Evolutionary conservation across 2,113 vertebrate species (phyloP), one percentile per base, ranked within the genome.

Genomic region (Sebastes schlegelii): DNA sequence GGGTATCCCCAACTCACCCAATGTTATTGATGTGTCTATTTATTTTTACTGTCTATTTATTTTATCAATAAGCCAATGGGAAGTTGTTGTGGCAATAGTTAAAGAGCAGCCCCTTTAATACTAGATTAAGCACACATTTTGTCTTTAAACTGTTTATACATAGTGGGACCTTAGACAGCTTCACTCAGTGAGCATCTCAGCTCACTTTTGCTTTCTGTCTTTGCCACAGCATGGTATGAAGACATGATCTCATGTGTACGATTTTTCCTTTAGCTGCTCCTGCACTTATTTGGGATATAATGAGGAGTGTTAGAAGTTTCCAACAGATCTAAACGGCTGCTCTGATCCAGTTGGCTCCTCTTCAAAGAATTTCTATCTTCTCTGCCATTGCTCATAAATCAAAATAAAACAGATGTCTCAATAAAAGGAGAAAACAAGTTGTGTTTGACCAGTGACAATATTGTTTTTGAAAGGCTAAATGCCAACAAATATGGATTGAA

Each of bases 301-400:
- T 75, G 64, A 74, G 21, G 6, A 48, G 9, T 52, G 75, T 80
- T 10, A 71, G 58, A 86, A 40, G 64, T 82, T 86, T 84, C 65
- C 45, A 74, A 69, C 62, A 71, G 58, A 78, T 81, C 17, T n/a
- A 54, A 45, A 21, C 21, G 57, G 52, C 74, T 52, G 62, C 61
- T 76, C 34, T 23, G 61, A 75, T 45, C 71, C 70, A 77, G 5
- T 42, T 85, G 74, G 66, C 63, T 67, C 43, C 16, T 64, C 73
- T 77, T 80, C 46, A 78, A 77, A 83, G 60, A 70, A 26, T 54
- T 52, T 42, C 16, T 40, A 54, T n/a, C 6, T 19, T 49, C 4
- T 49, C n/a, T 69, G 61, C 26, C 51, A 43, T 60, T 74, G 57
- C 49, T 70, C 4, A 16, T 5, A 46, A 60, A 54, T 71, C 62